Base-by-base conservation (phyloP, 2,113 vertebrate genomes). In the Gavialis gangeticus region DNA sequence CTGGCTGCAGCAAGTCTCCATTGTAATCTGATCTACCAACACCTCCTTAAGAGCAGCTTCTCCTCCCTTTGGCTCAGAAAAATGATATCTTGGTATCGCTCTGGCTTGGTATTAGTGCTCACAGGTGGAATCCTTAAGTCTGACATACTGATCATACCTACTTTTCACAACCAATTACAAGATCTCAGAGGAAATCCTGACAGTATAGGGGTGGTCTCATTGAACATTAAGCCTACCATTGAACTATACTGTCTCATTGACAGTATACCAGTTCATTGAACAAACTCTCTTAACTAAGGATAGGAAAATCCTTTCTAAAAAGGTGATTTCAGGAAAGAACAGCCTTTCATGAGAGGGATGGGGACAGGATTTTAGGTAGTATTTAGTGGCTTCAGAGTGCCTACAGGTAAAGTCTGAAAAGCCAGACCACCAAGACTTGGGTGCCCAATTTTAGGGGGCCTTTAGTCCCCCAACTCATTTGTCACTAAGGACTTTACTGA, bases 21-120 rank as follows among this genome's bases (percentile, higher is more conserved):
- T 46, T 79, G 64, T 60, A 57, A 82, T 66, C 58, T 54, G 6
- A 37, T 11, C 10, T 3, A 10, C 24, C 69, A 66, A 66, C 56
- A 62, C 8, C 15, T 37, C 5, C 37, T 17, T 57, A 71, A 37
- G n/a, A 11, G 27, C 56, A 88, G 3, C 57, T 27, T 27, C 87
- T 28, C 7, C 78, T 30, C 83, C 71, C 77, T 62, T 37, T 12
- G 3, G 0, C 24, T 30, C 34, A 0, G 11, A 54, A 2, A 4
- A 24, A 3, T 55, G 25, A 18, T 0, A 1, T 6, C 27, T 6
- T 5, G 82, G n/a, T 25, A 28, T 17, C 66, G 14, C 7, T 25
- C 60, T 1, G 5, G 13, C 3, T 4, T 1, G 54, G 86, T 8
- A 77, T 19, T 80, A 27, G 27, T 83, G 1, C 22, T 1, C 37